Evolutionary conservation across 2,113 vertebrate genomes (phyloP).

Genomic region (human): GRCh38 chrX:148398001-148398500

Average conservation of each 20-base stretch:
- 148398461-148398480: conserved; percentile 8
- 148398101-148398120: background rate
- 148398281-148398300: background rate
- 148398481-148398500: conserved; percentile 57
- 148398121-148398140: background rate
- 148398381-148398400: background rate
- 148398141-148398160: background rate
- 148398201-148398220: background rate
- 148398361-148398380: conserved; percentile 37
- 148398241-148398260: background rate
- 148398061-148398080: background rate
- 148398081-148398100: background rate
- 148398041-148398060: background rate
- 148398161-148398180: background rate
- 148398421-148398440: conserved; percentile 42
- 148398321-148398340: background rate
- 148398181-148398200: background rate
- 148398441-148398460: conserved; percentile 33
- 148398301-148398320: conserved; percentile 40
- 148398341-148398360: conserved; percentile 14
- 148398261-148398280: background rate
- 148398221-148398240: conserved; percentile 13
- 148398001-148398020: conserved; percentile 62
- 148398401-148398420: conserved; percentile 57
- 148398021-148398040: conserved; percentile 34